phyloP scores from a whole-genome alignment of 2,113 vertebrate genomes.

The Xenus cinereus region DNA sequence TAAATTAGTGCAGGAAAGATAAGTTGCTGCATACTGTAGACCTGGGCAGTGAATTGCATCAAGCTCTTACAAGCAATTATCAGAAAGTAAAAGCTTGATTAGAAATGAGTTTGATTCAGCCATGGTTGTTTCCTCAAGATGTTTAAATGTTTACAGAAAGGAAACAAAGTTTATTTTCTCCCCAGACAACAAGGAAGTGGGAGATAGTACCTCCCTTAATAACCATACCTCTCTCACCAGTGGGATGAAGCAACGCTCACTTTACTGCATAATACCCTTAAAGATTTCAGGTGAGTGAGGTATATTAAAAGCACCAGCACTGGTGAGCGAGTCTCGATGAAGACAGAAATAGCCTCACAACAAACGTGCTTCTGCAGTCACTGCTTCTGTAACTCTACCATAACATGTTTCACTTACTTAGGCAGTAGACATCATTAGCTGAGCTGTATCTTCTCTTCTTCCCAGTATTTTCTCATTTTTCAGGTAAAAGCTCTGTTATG shows the following conservation, averaged over 20 bases:
- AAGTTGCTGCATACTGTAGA: background rate
- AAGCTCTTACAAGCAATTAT: background rate
- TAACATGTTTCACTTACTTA: background rate
- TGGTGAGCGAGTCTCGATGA: background rate
- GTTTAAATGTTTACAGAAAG: background rate
- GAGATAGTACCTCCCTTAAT: background rate
- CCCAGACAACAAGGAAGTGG: background rate
- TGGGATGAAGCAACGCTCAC: background rate
- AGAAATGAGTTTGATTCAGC: background rate
- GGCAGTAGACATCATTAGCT: background rate
- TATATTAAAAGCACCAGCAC: background rate
- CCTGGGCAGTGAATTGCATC: background rate
- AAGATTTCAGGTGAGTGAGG: background rate
- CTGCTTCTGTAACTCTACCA: background rate
- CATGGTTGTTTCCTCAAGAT: background rate
- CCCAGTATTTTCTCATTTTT: background rate
- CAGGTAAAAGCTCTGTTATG: background rate
- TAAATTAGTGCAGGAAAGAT: background rate
- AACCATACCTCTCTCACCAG: background rate
- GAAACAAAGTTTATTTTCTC: background rate
- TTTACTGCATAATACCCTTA: background rate
- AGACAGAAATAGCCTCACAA: background rate
- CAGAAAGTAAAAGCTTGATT: background rate
- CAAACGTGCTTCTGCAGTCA: background rate
- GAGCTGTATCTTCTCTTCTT: background rate